Evolutionary conservation across 2,888 invertebrate genomes (phyloP).

Genomic region (Lysandra bellargus): DNA sequence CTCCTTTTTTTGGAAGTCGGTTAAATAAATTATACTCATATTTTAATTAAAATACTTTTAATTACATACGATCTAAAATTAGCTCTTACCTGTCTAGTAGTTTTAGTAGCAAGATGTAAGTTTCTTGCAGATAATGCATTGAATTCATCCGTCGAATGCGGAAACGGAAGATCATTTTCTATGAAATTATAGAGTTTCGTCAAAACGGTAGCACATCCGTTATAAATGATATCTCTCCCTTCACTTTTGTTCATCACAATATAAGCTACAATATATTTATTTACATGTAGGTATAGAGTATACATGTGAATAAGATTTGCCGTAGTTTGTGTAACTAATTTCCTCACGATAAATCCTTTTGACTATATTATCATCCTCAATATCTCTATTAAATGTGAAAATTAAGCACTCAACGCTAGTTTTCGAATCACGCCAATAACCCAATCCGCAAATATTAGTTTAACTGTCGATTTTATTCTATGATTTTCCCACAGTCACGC

Average conservation of each 20-base stretch:
- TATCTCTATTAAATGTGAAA: background rate
- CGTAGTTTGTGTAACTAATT: too few relatives aligned
- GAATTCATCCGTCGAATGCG: constrained; percentile 5
- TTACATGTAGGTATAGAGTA: background rate
- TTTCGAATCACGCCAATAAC: background rate
- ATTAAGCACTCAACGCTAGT: background rate
- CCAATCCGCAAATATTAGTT: constrained; percentile 15
- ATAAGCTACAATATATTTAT: background rate
- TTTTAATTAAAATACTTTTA: too few relatives aligned
- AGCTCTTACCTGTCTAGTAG: background rate
- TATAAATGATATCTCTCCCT: background rate
- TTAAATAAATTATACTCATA: too few relatives aligned
- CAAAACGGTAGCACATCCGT: constrained; percentile 12
- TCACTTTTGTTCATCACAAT: background rate
- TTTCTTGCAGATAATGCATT: background rate
- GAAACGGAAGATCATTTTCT: constrained; percentile 17
- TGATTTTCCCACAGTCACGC: constrained; percentile 28
- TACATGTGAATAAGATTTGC: too few relatives aligned
- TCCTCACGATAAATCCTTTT: too few relatives aligned
- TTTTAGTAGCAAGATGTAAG: background rate
- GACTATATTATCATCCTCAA: too few relatives aligned
- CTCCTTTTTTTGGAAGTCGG: too few relatives aligned
- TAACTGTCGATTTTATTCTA: constrained; percentile 6
- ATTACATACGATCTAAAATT: background rate
- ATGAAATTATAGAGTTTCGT: constrained; percentile 10